Evolutionary conservation across 2,113 vertebrate species (phyloP).

Genomic region (Cepphus grylle): DNA sequence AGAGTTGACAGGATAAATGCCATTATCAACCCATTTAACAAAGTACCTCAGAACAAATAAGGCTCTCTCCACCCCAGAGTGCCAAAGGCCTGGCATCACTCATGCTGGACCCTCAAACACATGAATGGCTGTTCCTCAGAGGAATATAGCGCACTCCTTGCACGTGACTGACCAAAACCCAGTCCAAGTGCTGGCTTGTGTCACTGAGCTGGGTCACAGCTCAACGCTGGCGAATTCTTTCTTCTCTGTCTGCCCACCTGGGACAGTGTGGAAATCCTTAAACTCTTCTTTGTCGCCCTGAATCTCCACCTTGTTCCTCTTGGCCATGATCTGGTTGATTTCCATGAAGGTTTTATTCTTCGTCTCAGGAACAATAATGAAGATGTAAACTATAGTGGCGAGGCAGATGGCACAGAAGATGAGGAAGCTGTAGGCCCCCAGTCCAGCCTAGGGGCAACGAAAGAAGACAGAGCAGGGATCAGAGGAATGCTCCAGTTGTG

Average conservation of each 20-base stretch:
- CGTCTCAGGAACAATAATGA: constrained; percentile 87
- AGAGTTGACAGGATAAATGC: neutral
- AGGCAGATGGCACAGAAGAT: constrained; percentile 85
- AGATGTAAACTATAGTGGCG: constrained; percentile 80
- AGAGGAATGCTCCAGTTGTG: neutral
- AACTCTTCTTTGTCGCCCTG: constrained; percentile 32
- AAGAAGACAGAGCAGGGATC: neutral
- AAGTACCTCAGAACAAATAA: neutral
- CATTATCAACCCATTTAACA: neutral
- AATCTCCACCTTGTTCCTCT: constrained; percentile 78
- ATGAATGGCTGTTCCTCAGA: neutral
- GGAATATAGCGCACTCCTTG: neutral
- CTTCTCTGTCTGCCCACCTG: neutral
- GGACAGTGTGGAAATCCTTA: neutral
- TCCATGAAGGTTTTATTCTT: constrained; percentile 91
- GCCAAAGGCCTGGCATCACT: neutral
- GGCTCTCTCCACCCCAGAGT: neutral
- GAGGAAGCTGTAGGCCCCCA: constrained; percentile 87
- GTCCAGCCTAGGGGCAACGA: constrained; percentile 72
- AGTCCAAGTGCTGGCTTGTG: neutral
- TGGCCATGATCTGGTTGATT: constrained; percentile 85
- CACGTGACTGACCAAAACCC: neutral
- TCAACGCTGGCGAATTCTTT: neutral
- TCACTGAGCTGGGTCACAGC: neutral
- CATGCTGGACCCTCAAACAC: neutral